A percentile compares a stretch with the other conserved stretches of the same genome.
Evolutionary conservation across 2,797 vertebrate species (phyloP).

Genomic region (Gobionotothen gibberifrons): DNA sequence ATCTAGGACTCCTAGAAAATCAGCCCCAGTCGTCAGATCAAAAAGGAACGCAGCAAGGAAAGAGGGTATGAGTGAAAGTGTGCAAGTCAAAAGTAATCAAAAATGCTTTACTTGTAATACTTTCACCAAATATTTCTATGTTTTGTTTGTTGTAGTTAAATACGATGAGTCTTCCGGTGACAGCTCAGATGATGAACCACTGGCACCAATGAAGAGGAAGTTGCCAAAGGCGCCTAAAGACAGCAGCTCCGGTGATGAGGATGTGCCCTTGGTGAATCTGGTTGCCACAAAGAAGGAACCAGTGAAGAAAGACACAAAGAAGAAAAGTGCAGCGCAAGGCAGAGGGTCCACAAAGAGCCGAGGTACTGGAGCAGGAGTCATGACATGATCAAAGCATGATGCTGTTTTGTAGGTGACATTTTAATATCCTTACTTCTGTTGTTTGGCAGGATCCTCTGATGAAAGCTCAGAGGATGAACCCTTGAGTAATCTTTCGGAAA

Average conservation of each 20-base stretch:
- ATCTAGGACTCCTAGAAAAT: background rate
- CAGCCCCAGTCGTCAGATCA: slow-evolving; percentile 25
- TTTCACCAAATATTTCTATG: background rate
- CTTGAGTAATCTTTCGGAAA: slow-evolving; percentile 46
- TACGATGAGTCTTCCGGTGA: slow-evolving; percentile 60
- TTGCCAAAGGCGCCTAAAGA: slow-evolving; percentile 36
- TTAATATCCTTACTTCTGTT: background rate
- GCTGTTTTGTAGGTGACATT: background rate
- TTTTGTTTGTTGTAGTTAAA: slow-evolving; percentile 43
- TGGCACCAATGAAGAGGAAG: slow-evolving; percentile 25
- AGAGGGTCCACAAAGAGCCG: slow-evolving; percentile 30
- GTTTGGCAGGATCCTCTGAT: slow-evolving; percentile 43
- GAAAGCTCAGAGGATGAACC: slow-evolving; percentile 69
- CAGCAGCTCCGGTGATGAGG: slow-evolving; percentile 46
- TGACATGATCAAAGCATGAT: background rate
- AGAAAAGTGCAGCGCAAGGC: background rate
- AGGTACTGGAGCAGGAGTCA: slow-evolving; percentile 33
- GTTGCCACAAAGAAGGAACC: slow-evolving; percentile 48
- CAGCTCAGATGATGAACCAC: slow-evolving; percentile 63
- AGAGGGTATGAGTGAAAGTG: slow-evolving; percentile 32
- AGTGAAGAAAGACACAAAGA: slow-evolving; percentile 47
- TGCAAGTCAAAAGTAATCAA: background rate
- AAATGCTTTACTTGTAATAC: background rate
- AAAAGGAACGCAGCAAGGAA: slow-evolving; percentile 52
- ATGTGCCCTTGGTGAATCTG: slow-evolving; percentile 41